A percentile compares a stretch with the other conserved stretches of the same genome.
Evolutionary conservation across 2,888 invertebrate genomes (phyloP).

Genomic region (Cephus sareptanus): DNA sequence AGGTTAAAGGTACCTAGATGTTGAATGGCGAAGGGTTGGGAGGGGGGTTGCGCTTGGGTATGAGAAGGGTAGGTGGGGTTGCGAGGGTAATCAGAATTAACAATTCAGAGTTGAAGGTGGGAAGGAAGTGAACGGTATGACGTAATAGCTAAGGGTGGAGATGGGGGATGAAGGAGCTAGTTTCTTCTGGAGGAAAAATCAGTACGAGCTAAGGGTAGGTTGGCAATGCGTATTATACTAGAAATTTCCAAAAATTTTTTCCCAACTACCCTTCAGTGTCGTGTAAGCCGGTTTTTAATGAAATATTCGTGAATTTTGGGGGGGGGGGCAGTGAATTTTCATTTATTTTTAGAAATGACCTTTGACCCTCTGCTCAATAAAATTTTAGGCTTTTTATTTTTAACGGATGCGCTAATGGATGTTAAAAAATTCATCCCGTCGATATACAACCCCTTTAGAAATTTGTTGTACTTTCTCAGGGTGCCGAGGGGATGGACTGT

Average conservation of each 20-base stretch:
- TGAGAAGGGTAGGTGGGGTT: slow-evolving; percentile 23
- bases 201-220: neutral
- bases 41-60: neutral
- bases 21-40: neutral
- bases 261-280: neutral
- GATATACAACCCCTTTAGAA: neutral
- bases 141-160: neutral
- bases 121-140: neutral
- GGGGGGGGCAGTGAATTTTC: neutral
- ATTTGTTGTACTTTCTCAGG: neutral
- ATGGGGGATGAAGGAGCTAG: neutral
- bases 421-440: neutral
- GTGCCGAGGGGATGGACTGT: neutral
- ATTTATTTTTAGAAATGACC: neutral
- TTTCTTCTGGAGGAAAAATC: neutral
- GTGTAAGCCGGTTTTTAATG: no score
- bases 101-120: slow-evolving; percentile 42
- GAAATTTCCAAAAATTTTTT: neutral
- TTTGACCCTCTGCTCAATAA: neutral
- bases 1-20: neutral
- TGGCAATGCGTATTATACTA: neutral
- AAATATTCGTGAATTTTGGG: no score
- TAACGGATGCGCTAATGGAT: neutral
- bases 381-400: neutral
- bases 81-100: slow-evolving; percentile 50